Evolutionary conservation across 2,888 invertebrate species (phyloP).

Genomic region (Xestia xanthographa): DNA sequence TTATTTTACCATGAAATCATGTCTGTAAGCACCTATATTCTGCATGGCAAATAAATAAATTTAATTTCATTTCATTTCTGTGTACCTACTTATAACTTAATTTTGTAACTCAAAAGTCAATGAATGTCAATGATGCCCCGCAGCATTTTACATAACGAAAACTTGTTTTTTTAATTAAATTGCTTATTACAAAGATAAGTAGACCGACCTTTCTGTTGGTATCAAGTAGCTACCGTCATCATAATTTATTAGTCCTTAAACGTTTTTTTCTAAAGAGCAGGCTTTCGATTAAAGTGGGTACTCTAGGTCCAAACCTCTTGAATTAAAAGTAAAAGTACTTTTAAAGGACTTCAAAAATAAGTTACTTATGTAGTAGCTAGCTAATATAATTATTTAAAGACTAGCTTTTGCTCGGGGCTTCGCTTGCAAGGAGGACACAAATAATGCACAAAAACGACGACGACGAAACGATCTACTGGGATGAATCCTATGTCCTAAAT

Average conservation of each 20-base stretch:
- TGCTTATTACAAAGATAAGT: background rate
- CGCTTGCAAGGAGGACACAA: accelerated
- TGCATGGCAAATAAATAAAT: too few species aligned
- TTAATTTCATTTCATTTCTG: too few species aligned
- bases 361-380: background rate
- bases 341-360: background rate
- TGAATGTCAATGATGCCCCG: background rate
- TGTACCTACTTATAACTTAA: background rate
- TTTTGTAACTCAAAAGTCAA: background rate
- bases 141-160: background rate
- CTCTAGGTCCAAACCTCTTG: conserved; percentile 4
- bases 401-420: background rate
- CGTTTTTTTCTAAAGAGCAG: background rate
- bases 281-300: background rate
- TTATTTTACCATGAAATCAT: too few species aligned
- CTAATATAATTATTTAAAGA: background rate
- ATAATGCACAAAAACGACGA: background rate
- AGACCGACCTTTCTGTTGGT: background rate
- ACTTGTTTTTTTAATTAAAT: conserved; percentile 1
- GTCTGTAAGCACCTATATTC: too few species aligned
- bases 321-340: background rate
- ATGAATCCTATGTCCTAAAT: too few species aligned
- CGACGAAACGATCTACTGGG: too few species aligned
- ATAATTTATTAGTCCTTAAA: conserved; percentile 7
- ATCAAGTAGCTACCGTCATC: conserved; percentile 2